These are phyloP conservation scores for Urophycis tenuis DNA, from an alignment of 2,797 vertebrate species.

Conservation along the genomic window DNA sequence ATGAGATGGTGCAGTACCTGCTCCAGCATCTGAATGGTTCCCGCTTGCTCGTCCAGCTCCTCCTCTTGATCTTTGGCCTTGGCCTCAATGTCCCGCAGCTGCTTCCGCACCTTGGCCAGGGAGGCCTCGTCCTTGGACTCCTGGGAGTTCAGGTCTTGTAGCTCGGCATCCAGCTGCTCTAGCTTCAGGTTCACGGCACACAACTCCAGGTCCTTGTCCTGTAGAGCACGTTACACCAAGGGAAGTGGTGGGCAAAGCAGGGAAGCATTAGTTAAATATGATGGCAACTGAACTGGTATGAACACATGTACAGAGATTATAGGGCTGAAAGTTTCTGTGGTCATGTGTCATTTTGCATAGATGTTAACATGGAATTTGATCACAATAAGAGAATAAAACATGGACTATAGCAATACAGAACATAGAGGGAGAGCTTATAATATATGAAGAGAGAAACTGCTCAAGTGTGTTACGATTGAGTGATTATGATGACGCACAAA, in stretches of 20 bases:
- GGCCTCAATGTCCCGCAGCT: slow-evolving; percentile 89
- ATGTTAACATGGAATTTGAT: background rate
- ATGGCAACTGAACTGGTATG: background rate
- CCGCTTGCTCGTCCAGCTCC: slow-evolving; percentile 96
- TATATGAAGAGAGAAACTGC: background rate
- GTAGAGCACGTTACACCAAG: slow-evolving; percentile 5
- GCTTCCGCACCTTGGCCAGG: slow-evolving; percentile 83
- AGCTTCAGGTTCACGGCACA: slow-evolving; percentile 73
- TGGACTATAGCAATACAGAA: too few species aligned
- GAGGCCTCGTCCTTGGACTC: slow-evolving; percentile 85
- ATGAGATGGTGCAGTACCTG: slow-evolving; percentile 73
- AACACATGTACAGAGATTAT: background rate
- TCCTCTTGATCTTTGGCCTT: slow-evolving; percentile 98
- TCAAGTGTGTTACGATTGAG: background rate
- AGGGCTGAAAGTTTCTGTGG: background rate
- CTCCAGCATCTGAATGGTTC: slow-evolving; percentile 94
- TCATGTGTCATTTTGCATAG: background rate
- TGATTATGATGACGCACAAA: background rate
- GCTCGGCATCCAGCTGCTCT: slow-evolving; percentile 82
- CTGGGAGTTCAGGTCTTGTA: slow-evolving; percentile 81
- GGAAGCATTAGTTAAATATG: background rate
- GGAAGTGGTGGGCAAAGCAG: background rate
- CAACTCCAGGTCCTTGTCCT: slow-evolving; percentile 78
- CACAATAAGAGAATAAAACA: background rate
- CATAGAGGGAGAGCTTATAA: background rate